Percentiles rank a stretch among this genome's conserved stretches.
Evolutionary conservation across 2,113 vertebrate species (phyloP).

Genomic region (human (Homo sapiens)): GRCh38 chr15:89571001-89571500

Average conservation of each 20-base stretch:
- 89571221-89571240: not conserved
- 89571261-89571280: not conserved
- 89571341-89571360: too few species aligned
- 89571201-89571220: not conserved
- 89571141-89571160: not conserved
- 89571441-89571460: too few species aligned
- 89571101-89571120: not conserved
- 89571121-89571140: not conserved
- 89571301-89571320: rapidly evolving
- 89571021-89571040: not conserved
- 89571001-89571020: not conserved
- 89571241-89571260: not conserved
- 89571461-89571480: too few species aligned
- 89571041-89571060: not conserved
- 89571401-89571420: too few species aligned
- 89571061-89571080: not conserved
- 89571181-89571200: not conserved
- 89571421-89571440: too few species aligned
- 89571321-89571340: too few species aligned
- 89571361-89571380: too few species aligned
- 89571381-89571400: too few species aligned
- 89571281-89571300: not conserved
- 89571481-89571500: too few species aligned
- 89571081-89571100: not conserved
- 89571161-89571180: not conserved